Conservation (phyloP, 2,888 invertebrate genomes). For the Eilema caniola region DNA sequence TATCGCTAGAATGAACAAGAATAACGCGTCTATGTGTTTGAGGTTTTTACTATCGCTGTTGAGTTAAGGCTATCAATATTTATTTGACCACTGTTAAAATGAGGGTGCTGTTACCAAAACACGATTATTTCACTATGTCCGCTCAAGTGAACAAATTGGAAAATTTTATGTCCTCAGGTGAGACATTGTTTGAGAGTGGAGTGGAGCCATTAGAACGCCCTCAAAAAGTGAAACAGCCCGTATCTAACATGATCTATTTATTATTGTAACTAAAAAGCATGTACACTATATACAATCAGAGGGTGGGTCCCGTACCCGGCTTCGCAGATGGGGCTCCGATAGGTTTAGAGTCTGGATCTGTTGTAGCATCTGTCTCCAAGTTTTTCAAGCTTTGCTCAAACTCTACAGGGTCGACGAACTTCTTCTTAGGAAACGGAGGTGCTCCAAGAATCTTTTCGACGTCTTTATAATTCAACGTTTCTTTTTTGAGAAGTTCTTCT, state of each 20-base stretch:
- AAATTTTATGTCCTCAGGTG: background rate
- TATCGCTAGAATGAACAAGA: too few species aligned
- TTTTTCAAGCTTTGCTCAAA: conserved; percentile 89
- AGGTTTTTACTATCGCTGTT: too few species aligned
- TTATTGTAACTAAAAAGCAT: conserved; percentile 36
- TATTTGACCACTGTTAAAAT: too few species aligned
- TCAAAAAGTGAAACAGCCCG: conserved; percentile 19
- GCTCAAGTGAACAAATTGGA: too few species aligned
- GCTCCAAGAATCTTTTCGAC: conserved; percentile 96
- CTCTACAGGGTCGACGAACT: conserved; percentile 92
- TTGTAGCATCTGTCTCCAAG: conserved; percentile 63
- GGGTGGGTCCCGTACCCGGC: conserved; percentile 39
- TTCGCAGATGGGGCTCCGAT: conserved; percentile 71
- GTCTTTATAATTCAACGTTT: conserved; percentile 97
- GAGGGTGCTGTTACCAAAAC: too few species aligned
- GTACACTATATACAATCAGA: conserved; percentile 45
- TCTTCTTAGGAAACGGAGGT: conserved; percentile 92
- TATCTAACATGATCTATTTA: conserved; percentile 50
- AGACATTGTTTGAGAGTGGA: background rate
- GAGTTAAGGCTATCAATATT: too few species aligned
- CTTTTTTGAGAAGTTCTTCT: conserved; percentile 93
- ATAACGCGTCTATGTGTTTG: too few species aligned
- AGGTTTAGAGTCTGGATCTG: conserved; percentile 37
- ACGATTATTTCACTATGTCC: too few species aligned
- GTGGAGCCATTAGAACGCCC: background rate